Conservation (phyloP, 1,140 invertebrate species). For the Panagrolaimus sp. region DNA sequence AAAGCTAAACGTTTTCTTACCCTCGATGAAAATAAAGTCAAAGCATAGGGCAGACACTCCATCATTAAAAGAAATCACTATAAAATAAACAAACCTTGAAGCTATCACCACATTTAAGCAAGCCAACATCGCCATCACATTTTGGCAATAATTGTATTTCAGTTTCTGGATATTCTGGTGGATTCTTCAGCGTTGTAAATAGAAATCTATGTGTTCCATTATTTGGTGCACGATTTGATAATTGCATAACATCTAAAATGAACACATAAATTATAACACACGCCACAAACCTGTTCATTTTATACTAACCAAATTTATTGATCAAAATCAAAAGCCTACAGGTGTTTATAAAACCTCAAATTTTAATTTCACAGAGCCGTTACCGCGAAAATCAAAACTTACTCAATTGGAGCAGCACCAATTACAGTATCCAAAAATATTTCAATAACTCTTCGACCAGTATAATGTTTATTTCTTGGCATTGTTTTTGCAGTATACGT, state of each 20-base stretch:
- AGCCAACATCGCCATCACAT: not conserved
- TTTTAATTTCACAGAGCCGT: no score
- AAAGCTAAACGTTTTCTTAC: no score
- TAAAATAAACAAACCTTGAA: slow-evolving; percentile 31
- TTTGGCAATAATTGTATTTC: slow-evolving; percentile 6
- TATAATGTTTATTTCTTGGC: slow-evolving; percentile 47
- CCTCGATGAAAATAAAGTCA: no score
- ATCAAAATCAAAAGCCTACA: not conserved
- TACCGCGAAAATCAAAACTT: slow-evolving; percentile 5
- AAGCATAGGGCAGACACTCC: no score
- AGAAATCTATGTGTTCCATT: slow-evolving; percentile 46
- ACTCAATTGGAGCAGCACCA: slow-evolving; percentile 12
- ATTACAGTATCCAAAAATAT: slow-evolving; percentile 33
- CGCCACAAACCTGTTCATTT: no score
- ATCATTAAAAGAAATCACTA: no score
- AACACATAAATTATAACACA: no score
- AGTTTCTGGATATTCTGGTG: slow-evolving; percentile 23
- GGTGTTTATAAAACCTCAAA: slow-evolving; percentile 33
- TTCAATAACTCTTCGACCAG: slow-evolving; percentile 33
- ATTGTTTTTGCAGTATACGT: slow-evolving; percentile 33
- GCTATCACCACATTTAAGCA: slow-evolving; percentile 39
- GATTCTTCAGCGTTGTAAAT: slow-evolving; percentile 36
- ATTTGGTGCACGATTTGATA: slow-evolving; percentile 36
- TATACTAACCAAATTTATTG: slow-evolving; percentile 27
- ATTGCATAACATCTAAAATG: slow-evolving; percentile 48